Evolutionary conservation across 1,140 invertebrate species (phyloP).

Genomic region (Zaprionus vittiger): DNA sequence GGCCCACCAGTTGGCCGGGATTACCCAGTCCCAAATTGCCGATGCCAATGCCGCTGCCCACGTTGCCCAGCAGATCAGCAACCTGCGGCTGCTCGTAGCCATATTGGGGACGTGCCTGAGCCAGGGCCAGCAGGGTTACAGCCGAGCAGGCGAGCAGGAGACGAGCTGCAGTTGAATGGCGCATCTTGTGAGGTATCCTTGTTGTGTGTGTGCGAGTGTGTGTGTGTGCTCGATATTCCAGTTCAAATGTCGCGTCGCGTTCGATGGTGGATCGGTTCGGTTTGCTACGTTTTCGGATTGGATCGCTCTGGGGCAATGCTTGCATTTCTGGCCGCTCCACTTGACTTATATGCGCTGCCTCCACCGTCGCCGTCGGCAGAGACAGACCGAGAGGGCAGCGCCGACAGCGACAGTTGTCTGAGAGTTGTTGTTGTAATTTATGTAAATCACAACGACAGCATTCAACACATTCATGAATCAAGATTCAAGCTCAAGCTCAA

Average conservation of each 20-base stretch:
- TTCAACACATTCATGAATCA: constrained; percentile 34
- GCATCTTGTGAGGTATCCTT: constrained; percentile 43
- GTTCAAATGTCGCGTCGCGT: constrained; percentile 36
- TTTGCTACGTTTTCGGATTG: constrained; percentile 39
- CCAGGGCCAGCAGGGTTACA: constrained; percentile 42
- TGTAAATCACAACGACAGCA: constrained; percentile 53
- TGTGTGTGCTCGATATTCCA: background rate
- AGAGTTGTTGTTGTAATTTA: constrained; percentile 63
- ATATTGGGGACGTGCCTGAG: constrained; percentile 71
- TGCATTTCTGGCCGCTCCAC: constrained; percentile 76
- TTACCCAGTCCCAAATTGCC: constrained; percentile 3
- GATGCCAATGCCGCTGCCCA: constrained; percentile 25
- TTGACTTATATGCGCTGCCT: constrained; percentile 73
- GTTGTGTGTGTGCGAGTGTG: constrained; percentile 11
- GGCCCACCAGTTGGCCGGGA: constrained; percentile 26
- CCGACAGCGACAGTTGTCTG: constrained; percentile 10
- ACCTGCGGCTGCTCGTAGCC: constrained; percentile 67
- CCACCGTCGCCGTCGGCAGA: constrained; percentile 30
- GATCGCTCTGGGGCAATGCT: constrained; percentile 69
- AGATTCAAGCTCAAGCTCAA: constrained; percentile 23
- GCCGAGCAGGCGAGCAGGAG: constrained; percentile 34
- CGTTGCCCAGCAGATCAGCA: constrained; percentile 38
- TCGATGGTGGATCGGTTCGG: background rate
- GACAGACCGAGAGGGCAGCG: constrained; percentile 3
- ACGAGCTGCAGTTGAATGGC: constrained; percentile 24